Evolutionary conservation across 2,113 vertebrate genomes (phyloP).

Genomic region (Monopterus albus): DNA sequence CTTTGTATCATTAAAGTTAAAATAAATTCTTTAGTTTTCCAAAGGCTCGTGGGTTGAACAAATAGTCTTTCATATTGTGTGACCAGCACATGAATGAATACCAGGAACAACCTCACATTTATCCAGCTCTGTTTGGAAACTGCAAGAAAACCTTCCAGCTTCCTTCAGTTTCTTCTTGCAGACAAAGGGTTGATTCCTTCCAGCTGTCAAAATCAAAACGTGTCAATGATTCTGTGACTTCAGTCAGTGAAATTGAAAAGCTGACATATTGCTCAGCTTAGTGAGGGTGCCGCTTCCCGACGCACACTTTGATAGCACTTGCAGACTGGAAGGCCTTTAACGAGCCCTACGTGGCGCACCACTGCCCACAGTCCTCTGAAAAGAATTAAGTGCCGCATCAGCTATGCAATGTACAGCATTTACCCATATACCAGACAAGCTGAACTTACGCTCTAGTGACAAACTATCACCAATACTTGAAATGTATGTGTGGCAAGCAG

Average conservation of each 20-base stretch:
- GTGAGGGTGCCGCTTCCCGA: conserved; percentile 77
- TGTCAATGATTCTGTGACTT: conserved; percentile 22
- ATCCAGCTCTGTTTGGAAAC: not conserved
- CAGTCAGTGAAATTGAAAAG: conserved; percentile 48
- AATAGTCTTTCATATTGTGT: no score
- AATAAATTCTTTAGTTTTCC: not conserved
- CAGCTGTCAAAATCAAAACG: no score
- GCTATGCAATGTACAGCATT: conserved; percentile 97
- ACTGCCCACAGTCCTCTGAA: conserved; percentile 76
- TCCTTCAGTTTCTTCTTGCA: not conserved
- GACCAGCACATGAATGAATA: no score
- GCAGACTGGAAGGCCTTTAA: conserved; percentile 90
- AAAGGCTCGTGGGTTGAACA: no score
- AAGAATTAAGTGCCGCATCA: conserved; percentile 87
- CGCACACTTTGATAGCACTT: conserved; percentile 89
- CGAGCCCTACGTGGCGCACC: conserved; percentile 82
- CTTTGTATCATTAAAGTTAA: no score
- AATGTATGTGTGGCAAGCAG: conserved; percentile 77
- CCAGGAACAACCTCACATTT: not conserved
- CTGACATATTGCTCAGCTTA: conserved; percentile 79
- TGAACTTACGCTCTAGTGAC: conserved; percentile 85
- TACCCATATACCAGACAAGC: conserved; percentile 85
- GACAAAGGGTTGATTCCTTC: not conserved
- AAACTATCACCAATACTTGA: conserved; percentile 91
- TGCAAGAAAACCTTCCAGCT: not conserved